Percentiles rank a stretch among this genome's conserved stretches.
Conservation (phyloP, 1,140 invertebrate genomes). For the Drosophila dunni region DNA sequence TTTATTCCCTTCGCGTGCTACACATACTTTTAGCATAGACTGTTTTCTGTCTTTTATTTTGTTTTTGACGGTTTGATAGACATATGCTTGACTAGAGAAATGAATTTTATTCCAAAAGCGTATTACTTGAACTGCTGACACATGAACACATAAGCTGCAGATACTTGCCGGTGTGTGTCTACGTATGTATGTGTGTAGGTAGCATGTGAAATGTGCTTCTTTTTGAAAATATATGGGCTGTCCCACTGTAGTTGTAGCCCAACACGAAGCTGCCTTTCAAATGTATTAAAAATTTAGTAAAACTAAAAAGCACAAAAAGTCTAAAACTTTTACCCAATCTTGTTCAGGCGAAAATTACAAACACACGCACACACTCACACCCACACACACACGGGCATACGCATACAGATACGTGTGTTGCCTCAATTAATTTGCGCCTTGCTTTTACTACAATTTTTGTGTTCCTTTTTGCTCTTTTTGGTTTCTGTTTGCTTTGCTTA, state of each 20-base stretch:
- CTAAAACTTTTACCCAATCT: constrained; percentile 51
- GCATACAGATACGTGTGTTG: constrained; percentile 38
- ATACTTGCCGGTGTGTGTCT: not conserved
- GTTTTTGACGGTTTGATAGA: constrained; percentile 42
- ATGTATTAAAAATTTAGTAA: constrained; percentile 65
- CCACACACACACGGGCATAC: not conserved
- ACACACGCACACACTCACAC: constrained; percentile 17
- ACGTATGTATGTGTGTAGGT: constrained; percentile 4
- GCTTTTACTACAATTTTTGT: constrained; percentile 3
- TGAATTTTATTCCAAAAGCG: constrained; percentile 31
- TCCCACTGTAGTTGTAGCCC: not conserved
- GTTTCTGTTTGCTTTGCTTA: constrained; percentile 27
- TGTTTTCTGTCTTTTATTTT: not conserved
- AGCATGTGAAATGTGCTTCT: constrained; percentile 12
- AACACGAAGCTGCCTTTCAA: constrained; percentile 41
- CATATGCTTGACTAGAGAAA: constrained; percentile 50
- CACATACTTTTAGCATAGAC: constrained; percentile 13
- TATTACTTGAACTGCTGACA: constrained; percentile 35
- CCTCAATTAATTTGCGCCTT: constrained; percentile 40
- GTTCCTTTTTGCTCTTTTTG: not conserved
- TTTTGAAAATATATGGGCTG: not conserved
- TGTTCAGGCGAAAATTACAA: constrained; percentile 28
- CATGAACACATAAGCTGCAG: constrained; percentile 8
- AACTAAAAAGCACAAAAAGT: constrained; percentile 41
- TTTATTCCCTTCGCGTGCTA: not conserved